Conservation (phyloP, 2,888 invertebrate genomes). For the Timema cristinae region DNA sequence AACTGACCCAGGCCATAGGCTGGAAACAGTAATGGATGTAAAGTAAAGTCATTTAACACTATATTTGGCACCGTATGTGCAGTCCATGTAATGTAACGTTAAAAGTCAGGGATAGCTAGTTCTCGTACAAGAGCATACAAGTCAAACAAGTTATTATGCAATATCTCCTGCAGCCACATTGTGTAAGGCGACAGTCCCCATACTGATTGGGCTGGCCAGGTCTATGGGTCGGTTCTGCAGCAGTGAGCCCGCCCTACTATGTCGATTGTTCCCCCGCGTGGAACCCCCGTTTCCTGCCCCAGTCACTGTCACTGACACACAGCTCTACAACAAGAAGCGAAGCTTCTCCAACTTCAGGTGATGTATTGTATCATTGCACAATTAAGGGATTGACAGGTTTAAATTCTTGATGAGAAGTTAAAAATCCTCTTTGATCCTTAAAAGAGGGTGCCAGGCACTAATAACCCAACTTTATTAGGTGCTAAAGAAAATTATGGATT, state of each 20-base stretch:
- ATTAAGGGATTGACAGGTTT: too few relatives aligned
- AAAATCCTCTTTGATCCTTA: too few relatives aligned
- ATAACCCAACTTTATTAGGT: too few relatives aligned
- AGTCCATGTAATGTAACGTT: too few relatives aligned
- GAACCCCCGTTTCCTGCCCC: conserved; percentile 50
- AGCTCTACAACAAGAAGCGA: conserved; percentile 38
- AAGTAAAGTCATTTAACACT: background rate
- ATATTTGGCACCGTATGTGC: background rate
- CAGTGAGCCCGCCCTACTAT: conserved; percentile 74
- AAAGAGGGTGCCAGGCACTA: too few relatives aligned
- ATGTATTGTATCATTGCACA: background rate
- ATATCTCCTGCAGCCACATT: conserved; percentile 56
- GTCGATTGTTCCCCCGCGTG: conserved; percentile 78
- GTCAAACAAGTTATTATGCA: too few relatives aligned
- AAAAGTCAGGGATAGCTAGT: background rate
- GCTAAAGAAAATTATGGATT: too few relatives aligned
- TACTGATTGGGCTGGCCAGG: conserved; percentile 81
- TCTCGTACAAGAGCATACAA: too few relatives aligned
- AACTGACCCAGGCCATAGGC: too few relatives aligned
- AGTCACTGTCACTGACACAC: conserved; percentile 51
- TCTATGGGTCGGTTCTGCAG: conserved; percentile 87
- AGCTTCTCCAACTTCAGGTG: conserved; percentile 45
- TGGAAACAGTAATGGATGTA: too few relatives aligned
- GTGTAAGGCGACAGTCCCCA: conserved; percentile 80
- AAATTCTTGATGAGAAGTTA: too few relatives aligned